Evolutionary conservation across 1,140 invertebrate genomes (phyloP).

Genomic region (Wiebesia pumilae): DNA sequence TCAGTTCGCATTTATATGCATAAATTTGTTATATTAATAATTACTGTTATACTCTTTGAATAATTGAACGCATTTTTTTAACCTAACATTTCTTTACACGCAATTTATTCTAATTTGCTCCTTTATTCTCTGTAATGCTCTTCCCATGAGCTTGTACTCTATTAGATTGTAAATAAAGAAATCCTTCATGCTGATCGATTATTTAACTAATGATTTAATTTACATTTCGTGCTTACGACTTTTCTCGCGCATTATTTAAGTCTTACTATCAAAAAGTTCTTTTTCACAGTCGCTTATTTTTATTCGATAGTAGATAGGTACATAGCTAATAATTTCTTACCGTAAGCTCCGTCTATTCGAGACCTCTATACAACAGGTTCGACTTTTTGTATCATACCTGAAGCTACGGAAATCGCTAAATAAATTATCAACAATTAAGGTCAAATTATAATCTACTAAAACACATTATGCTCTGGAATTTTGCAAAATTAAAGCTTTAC

Average conservation of each 20-base stretch:
- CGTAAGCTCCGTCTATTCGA: neutral
- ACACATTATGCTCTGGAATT: neutral
- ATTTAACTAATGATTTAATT: neutral
- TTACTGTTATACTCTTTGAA: neutral
- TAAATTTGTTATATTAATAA: neutral
- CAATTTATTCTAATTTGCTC: neutral
- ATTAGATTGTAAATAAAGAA: neutral
- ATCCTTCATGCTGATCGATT: neutral
- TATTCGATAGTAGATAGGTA: neutral
- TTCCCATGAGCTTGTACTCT: neutral
- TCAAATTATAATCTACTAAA: neutral
- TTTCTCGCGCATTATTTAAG: conserved; percentile 17
- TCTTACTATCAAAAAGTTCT: conserved; percentile 25
- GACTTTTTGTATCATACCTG: neutral
- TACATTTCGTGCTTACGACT: neutral
- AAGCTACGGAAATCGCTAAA: neutral
- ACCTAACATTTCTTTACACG: too few relatives aligned
- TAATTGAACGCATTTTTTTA: neutral
- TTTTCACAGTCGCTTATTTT: neutral
- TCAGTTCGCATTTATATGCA: neutral
- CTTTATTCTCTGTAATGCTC: neutral
- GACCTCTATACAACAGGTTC: too few relatives aligned
- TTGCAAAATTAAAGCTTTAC: neutral
- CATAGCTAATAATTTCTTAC: conserved; percentile 8
- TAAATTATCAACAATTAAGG: neutral